Percentiles rank a stretch among this genome's conserved stretches.
These are phyloP conservation scores for Pitangus sulphuratus DNA, from an alignment of 2,797 vertebrate species.

Conservation along the genomic window DNA sequence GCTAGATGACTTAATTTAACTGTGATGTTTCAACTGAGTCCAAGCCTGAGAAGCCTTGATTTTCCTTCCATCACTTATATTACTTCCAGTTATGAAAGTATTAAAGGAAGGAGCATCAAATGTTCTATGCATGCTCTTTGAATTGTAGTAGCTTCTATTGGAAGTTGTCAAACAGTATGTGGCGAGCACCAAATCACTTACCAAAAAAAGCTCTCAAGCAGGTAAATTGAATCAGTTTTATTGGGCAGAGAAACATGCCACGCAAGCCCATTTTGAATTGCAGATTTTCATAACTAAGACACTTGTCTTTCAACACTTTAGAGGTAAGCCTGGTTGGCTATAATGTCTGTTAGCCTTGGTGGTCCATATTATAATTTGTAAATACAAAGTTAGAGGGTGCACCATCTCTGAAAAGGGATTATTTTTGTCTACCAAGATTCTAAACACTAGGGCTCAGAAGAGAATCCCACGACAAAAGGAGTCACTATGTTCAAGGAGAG, in stretches of 20 bases:
- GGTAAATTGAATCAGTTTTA: not conserved
- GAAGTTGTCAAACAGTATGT: not conserved
- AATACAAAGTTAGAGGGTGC: not conserved
- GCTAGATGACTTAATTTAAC: not conserved
- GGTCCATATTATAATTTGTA: not conserved
- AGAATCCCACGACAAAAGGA: not conserved
- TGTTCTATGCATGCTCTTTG: not conserved
- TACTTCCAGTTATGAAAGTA: not conserved
- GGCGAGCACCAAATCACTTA: not conserved
- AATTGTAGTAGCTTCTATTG: not conserved
- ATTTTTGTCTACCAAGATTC: not conserved
- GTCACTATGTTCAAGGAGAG: not conserved
- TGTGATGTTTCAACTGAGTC: not conserved
- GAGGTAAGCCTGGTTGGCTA: not conserved
- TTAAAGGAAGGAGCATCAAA: not conserved
- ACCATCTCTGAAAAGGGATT: not conserved
- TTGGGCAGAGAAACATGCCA: not conserved
- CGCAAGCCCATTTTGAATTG: not conserved
- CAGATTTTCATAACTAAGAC: not conserved
- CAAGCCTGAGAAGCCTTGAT: not conserved
- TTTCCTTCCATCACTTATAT: not conserved
- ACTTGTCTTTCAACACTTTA: not conserved
- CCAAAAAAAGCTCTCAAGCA: not conserved
- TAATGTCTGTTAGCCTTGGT: not conserved
- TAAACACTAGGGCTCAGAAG: not conserved